Evolutionary conservation across 2,113 vertebrate species (phyloP).

Genomic region (Dinomys branickii): DNA sequence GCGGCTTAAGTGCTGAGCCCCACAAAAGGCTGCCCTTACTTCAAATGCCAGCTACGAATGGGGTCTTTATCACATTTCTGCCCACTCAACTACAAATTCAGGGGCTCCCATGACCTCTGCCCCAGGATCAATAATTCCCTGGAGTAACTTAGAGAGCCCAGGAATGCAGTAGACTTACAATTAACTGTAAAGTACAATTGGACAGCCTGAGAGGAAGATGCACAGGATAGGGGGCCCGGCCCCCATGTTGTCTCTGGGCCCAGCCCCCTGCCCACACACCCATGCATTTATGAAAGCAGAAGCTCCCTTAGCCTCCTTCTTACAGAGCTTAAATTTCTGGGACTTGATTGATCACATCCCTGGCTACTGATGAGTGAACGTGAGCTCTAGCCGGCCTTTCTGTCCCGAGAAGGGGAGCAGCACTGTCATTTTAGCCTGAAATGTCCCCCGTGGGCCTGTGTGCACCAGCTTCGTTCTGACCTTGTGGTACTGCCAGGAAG

Average conservation of each 20-base stretch:
- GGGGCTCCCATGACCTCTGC: not conserved
- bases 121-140: not conserved
- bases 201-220: not conserved
- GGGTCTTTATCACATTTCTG: not conserved
- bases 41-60: not conserved
- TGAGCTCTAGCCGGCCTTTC: not conserved
- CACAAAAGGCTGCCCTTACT: not conserved
- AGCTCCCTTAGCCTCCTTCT: not conserved
- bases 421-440: too few species aligned
- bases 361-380: not conserved
- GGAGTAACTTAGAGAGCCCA: not conserved
- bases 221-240: fast-evolving
- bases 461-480: not conserved
- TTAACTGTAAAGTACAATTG: not conserved
- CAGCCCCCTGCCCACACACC: too few species aligned
- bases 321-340: not conserved
- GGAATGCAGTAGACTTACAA: not conserved
- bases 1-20: not conserved
- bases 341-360: not conserved
- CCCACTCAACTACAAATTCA: not conserved
- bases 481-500: not conserved
- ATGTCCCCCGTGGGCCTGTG: not conserved
- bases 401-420: not conserved
- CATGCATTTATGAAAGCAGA: not conserved
- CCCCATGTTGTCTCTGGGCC: too few species aligned